Percentiles rank a stretch among this genome's conserved stretches.
These are phyloP conservation scores for Bubo blakistoni DNA, from an alignment of 2,113 vertebrate genomes.

Conservation along the genomic window DNA sequence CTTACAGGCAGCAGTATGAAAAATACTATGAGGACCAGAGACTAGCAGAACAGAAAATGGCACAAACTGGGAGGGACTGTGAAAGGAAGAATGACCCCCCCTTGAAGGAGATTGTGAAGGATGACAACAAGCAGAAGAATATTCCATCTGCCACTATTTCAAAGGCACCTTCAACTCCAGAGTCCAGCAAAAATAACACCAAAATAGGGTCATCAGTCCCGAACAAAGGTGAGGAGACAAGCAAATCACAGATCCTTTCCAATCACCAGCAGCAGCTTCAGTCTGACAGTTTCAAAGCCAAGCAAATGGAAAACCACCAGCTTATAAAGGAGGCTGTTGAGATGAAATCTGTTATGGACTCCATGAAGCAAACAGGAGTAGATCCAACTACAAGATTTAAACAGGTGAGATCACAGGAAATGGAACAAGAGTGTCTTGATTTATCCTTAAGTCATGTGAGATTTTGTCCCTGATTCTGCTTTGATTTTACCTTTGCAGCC, in stretches of 20 bases:
- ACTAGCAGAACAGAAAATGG: slow-evolving; percentile 85
- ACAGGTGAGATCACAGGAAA: slow-evolving; percentile 84
- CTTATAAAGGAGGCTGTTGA: slow-evolving; percentile 93
- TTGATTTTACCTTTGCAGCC: not conserved
- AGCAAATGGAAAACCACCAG: slow-evolving; percentile 91
- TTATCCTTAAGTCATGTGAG: not conserved
- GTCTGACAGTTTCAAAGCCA: slow-evolving; percentile 81
- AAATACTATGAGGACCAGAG: slow-evolving; percentile 91
- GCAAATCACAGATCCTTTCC: slow-evolving; percentile 81
- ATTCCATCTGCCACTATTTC: slow-evolving; percentile 82
- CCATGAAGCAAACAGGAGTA: slow-evolving; percentile 93
- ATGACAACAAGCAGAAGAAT: slow-evolving; percentile 84
- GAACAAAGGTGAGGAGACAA: slow-evolving; percentile 87
- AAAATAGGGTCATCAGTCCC: slow-evolving; percentile 80
- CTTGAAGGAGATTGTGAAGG: slow-evolving; percentile 81
- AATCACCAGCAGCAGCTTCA: slow-evolving; percentile 83
- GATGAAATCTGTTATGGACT: slow-evolving; percentile 93
- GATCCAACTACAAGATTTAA: slow-evolving; percentile 96
- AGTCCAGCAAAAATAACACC: slow-evolving; percentile 84
- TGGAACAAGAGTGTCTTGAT: not conserved
- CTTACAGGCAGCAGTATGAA: slow-evolving; percentile 84
- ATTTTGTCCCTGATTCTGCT: not conserved
- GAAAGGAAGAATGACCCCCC: slow-evolving; percentile 76
- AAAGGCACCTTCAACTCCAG: slow-evolving; percentile 83
- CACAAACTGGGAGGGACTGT: slow-evolving; percentile 74